Evolutionary conservation across 2,113 vertebrate genomes (phyloP).

Genomic region (Pseudopodoces humilis): DNA sequence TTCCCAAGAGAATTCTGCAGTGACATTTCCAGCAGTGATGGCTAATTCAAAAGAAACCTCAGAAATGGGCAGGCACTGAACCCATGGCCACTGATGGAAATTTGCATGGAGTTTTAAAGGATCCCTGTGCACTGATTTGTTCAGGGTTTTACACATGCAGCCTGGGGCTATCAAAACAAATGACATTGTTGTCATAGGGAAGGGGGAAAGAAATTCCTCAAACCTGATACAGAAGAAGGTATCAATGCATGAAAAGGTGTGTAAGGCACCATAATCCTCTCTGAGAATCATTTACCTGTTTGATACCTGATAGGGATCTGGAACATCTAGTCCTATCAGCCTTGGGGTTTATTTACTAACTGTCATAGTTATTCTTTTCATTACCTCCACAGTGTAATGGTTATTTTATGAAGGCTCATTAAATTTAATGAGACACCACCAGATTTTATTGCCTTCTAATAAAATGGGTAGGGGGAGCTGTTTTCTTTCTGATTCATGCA

Average conservation of each 20-base stretch:
- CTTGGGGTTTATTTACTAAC: slow-evolving; percentile 77
- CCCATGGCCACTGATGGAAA: background rate
- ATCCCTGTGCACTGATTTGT: rapidly evolving
- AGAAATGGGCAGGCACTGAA: background rate
- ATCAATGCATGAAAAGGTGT: background rate
- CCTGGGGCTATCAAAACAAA: background rate
- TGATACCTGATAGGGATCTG: background rate
- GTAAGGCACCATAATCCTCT: background rate
- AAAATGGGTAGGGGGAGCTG: slow-evolving; percentile 63
- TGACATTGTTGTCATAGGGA: background rate
- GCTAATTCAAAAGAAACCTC: background rate
- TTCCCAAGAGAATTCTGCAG: background rate
- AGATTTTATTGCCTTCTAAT: slow-evolving; percentile 73
- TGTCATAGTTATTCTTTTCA: slow-evolving; percentile 73
- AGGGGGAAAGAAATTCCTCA: background rate
- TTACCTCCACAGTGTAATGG: slow-evolving; percentile 75
- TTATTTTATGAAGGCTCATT: slow-evolving; percentile 80
- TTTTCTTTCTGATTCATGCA: slow-evolving; percentile 71
- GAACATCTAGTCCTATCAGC: slow-evolving; percentile 7
- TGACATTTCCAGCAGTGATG: background rate
- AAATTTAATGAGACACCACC: slow-evolving; percentile 80
- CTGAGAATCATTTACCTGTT: background rate
- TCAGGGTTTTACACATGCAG: background rate
- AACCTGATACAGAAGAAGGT: background rate
- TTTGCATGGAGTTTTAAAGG: background rate